These are phyloP conservation scores for western clawed frog (Xenopus tropicalis) DNA, from an alignment of 2,113 vertebrate genomes.

Conservation along the genomic window UCB_Xtro_10.0 CM004449.2:130689501-130690000, in stretches of 20 bases:
- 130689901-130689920: neutral
- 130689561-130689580: slow-evolving; percentile 42
- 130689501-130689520: neutral
- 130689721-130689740: slow-evolving; percentile 81
- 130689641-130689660: slow-evolving; percentile 44
- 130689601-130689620: rapidly evolving
- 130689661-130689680: slow-evolving; percentile 74
- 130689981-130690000: neutral
- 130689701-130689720: slow-evolving; percentile 72
- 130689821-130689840: slow-evolving; percentile 61
- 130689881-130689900: neutral
- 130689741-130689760: slow-evolving; percentile 63
- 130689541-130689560: slow-evolving; percentile 30
- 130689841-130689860: slow-evolving; percentile 43
- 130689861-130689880: slow-evolving; percentile 35
- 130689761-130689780: slow-evolving; percentile 54
- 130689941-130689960: slow-evolving; percentile 57
- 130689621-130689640: neutral
- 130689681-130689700: slow-evolving; percentile 73
- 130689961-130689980: slow-evolving; percentile 38
- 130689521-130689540: neutral
- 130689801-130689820: slow-evolving; percentile 56
- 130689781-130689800: slow-evolving; percentile 39
- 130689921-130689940: slow-evolving; percentile 16
- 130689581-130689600: neutral